phyloP scores from a whole-genome alignment of 2,888 invertebrate species.

The Patella depressa region DNA sequence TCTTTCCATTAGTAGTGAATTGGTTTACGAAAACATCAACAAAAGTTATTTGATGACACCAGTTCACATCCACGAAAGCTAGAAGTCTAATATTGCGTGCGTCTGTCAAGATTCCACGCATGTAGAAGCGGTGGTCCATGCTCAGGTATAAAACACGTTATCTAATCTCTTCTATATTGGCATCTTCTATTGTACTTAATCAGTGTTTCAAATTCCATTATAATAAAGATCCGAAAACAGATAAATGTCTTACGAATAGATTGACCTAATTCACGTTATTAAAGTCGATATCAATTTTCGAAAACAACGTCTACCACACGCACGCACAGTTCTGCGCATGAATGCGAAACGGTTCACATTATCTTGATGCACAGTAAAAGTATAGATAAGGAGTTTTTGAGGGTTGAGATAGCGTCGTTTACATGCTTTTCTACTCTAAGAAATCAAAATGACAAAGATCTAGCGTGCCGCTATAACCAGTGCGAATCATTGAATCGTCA shows the following conservation, averaged over 20 bases:
- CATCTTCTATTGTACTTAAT: neutral
- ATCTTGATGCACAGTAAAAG: no score
- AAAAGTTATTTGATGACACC: no score
- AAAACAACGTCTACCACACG: neutral
- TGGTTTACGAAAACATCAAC: no score
- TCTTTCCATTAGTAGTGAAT: no score
- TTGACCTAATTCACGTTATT: slow-evolving; percentile 1
- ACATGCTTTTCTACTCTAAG: slow-evolving; percentile 9
- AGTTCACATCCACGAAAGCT: no score
- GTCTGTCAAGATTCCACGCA: no score
- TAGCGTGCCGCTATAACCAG: neutral
- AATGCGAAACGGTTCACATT: no score
- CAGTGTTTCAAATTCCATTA: neutral
- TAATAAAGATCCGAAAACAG: neutral
- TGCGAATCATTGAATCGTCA: neutral
- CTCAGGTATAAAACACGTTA: no score
- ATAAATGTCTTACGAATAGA: neutral
- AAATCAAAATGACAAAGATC: neutral
- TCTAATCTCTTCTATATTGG: neutral
- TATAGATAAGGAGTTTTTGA: neutral
- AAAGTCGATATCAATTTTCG: neutral
- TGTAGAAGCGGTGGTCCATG: no score
- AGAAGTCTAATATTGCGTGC: no score
- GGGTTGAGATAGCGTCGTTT: neutral
- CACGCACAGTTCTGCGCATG: no score